These are phyloP conservation scores for Melanostigma gelatinosum DNA, from an alignment of 2,113 vertebrate genomes.

Conservation along the genomic window DNA sequence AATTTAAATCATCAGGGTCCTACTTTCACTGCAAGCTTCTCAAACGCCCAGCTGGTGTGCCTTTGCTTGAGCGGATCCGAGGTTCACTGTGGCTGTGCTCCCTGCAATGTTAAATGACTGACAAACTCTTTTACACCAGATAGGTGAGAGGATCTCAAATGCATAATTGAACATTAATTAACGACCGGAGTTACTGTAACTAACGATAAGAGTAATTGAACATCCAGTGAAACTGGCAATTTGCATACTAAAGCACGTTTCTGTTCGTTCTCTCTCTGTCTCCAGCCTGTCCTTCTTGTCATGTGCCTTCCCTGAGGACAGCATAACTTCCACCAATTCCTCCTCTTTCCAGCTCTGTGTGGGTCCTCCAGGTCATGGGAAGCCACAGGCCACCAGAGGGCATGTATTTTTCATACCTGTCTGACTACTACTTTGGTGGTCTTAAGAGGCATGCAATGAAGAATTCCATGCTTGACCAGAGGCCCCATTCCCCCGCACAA, in stretches of 20 bases:
- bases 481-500: slow-evolving; percentile 43
- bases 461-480: slow-evolving; percentile 64
- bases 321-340: slow-evolving; percentile 5
- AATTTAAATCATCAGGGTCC: slow-evolving; percentile 34
- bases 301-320: slow-evolving; percentile 22
- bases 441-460: slow-evolving; percentile 34
- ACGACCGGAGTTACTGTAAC: slow-evolving; percentile 54
- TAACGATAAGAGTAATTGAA: slow-evolving; percentile 65
- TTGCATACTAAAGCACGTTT: slow-evolving; percentile 53
- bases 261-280: not conserved
- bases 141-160: slow-evolving; percentile 56
- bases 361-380: slow-evolving; percentile 18
- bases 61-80: slow-evolving; percentile 21
- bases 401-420: slow-evolving; percentile 64
- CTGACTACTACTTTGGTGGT: slow-evolving; percentile 59
- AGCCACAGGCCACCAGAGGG: slow-evolving; percentile 37
- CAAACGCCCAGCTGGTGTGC: slow-evolving; percentile 42
- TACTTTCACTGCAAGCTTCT: slow-evolving; percentile 3
- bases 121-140: slow-evolving; percentile 58
- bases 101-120: slow-evolving; percentile 48
- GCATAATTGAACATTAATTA: slow-evolving; percentile 68
- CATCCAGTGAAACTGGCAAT: slow-evolving; percentile 53
- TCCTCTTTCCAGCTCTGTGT: slow-evolving; percentile 23
- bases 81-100: slow-evolving; percentile 27
- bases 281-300: not conserved